phyloP scores from a whole-genome alignment of 1,140 invertebrate genomes.

The Rhizoglyphus robini region DNA sequence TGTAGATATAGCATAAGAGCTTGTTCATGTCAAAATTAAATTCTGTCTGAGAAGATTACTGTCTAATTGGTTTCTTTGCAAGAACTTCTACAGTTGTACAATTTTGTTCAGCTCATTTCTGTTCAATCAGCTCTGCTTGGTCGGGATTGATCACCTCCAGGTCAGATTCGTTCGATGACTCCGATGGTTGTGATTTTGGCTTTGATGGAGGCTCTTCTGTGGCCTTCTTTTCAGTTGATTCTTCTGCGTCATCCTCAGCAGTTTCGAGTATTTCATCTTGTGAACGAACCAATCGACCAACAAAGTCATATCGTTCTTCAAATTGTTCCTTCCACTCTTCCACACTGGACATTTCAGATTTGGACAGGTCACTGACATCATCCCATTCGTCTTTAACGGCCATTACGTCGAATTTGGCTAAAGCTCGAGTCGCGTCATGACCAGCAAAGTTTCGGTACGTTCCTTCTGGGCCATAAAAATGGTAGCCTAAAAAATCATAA shows the following conservation, averaged over 20 bases:
- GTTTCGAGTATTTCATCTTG: constrained; percentile 3
- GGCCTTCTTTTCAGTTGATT: background rate
- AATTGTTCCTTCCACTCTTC: constrained; percentile 95
- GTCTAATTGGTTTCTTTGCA: no score
- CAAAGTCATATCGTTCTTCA: constrained; percentile 85
- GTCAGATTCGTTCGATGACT: background rate
- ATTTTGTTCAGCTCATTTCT: no score
- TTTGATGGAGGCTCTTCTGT: background rate
- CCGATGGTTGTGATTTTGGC: background rate
- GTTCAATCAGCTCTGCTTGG: background rate
- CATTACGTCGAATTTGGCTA: constrained; percentile 82
- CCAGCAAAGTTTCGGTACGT: constrained; percentile 88
- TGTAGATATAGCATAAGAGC: no score
- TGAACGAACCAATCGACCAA: constrained; percentile 69
- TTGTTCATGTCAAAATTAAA: no score
- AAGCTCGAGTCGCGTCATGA: constrained; percentile 80
- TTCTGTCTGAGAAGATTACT: no score
- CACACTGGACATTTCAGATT: constrained; percentile 50
- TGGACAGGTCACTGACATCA: constrained; percentile 81
- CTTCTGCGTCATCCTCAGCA: background rate
- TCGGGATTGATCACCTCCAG: constrained; percentile 5
- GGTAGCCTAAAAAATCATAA: constrained; percentile 24
- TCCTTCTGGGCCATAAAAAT: constrained; percentile 89
- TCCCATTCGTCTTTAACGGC: constrained; percentile 74
- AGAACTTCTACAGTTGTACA: no score